Evolutionary conservation across 2,113 vertebrate species (phyloP).

Genomic region (Notechis scutatus): DNA sequence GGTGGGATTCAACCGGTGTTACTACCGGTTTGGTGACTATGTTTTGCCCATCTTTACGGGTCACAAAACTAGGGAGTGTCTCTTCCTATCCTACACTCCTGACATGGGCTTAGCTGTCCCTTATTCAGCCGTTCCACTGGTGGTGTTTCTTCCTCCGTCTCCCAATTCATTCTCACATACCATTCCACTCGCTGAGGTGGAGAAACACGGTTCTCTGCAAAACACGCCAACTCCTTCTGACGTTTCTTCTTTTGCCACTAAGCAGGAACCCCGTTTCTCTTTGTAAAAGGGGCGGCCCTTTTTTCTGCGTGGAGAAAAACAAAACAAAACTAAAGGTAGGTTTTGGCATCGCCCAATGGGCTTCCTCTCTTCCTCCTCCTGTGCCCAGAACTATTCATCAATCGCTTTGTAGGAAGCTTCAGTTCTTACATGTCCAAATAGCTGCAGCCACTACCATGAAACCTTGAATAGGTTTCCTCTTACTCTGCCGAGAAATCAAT

Average conservation of each 20-base stretch:
- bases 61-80: too few relatives aligned
- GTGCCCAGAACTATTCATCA: background rate
- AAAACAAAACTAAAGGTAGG: rapidly evolving
- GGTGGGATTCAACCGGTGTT: too few relatives aligned
- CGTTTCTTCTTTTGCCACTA: background rate
- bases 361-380: background rate
- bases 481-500: background rate
- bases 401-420: rapidly evolving
- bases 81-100: background rate
- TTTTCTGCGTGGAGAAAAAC: background rate
- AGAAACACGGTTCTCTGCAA: background rate
- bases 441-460: background rate
- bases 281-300: background rate
- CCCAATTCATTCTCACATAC: background rate
- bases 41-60: background rate
- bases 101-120: background rate
- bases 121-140: background rate
- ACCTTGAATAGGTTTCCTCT: background rate
- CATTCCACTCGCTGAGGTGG: background rate
- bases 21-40: too few relatives aligned
- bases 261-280: background rate
- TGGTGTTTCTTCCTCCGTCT: background rate
- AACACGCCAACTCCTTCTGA: background rate
- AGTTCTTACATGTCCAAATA: background rate
- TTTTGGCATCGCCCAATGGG: background rate